Conservation (phyloP, 2,113 vertebrate genomes). For the Aptenodytes forsteri region DNA sequence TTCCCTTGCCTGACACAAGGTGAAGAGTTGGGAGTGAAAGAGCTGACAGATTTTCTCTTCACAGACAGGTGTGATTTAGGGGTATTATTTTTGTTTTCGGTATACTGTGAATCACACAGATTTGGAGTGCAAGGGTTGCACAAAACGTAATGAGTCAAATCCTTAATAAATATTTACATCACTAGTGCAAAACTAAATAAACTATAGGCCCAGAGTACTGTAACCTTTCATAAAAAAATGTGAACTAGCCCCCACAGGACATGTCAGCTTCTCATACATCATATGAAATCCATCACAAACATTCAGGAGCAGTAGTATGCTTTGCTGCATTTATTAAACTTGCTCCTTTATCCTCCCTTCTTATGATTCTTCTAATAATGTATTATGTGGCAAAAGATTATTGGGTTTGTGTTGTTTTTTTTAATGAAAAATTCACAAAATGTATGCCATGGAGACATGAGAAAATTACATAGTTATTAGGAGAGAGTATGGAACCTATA, state of each 20-base stretch:
- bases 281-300: conserved; percentile 44
- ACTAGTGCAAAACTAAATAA: conserved; percentile 41
- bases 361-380: conserved; percentile 14
- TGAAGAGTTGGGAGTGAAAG: conserved; percentile 24
- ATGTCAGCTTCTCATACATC: conserved; percentile 27
- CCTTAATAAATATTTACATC: conserved; percentile 56
- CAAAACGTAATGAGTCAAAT: conserved; percentile 38
- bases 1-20: background rate
- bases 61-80: conserved; percentile 10
- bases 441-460: background rate
- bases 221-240: conserved; percentile 46
- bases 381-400: conserved; percentile 24
- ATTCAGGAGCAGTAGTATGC: background rate
- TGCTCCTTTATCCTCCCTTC: background rate
- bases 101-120: background rate
- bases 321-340: conserved; percentile 41
- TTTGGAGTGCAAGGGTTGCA: background rate
- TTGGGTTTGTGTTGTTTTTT: conserved; percentile 4
- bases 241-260: conserved; percentile 12
- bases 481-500: background rate
- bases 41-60: conserved; percentile 18
- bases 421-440: conserved; percentile 44
- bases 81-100: conserved; percentile 24
- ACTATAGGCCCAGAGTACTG: background rate
- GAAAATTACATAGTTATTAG: conserved; percentile 4